These are phyloP conservation scores for Gonatopus flavifemur DNA, from an alignment of 1,140 invertebrate species.

Conservation along the genomic window DNA sequence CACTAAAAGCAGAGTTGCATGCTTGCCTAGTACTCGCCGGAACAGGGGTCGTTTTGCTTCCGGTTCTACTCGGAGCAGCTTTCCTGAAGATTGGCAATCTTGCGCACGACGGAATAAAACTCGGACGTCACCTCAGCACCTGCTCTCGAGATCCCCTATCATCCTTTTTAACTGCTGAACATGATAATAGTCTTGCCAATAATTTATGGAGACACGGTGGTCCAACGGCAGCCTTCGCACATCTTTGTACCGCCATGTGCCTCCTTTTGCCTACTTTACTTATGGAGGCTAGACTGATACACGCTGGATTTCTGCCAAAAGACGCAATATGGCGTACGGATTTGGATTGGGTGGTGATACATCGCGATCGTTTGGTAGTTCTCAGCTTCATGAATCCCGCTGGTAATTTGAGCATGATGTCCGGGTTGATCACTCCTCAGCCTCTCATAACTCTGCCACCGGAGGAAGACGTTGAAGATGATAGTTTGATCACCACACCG, in stretches of 20 bases:
- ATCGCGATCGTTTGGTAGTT: conserved; percentile 71
- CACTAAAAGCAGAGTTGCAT: conserved; percentile 67
- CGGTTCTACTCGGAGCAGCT: conserved; percentile 73
- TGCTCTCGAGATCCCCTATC: conserved; percentile 66
- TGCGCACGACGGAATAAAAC: conserved; percentile 80
- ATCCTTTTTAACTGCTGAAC: conserved; percentile 49
- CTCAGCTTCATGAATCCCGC: conserved; percentile 69
- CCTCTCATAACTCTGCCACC: conserved; percentile 41
- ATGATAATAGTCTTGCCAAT: conserved; percentile 52
- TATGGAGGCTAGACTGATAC: conserved; percentile 79
- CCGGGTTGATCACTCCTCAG: conserved; percentile 39
- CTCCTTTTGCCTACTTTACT: conserved; percentile 79
- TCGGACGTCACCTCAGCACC: conserved; percentile 68
- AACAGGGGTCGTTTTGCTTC: conserved; percentile 73
- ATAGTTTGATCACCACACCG: conserved; percentile 13
- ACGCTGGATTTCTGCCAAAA: conserved; percentile 77
- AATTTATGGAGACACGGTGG: conserved; percentile 78
- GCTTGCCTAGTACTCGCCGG: conserved; percentile 66
- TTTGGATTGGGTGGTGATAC: conserved; percentile 74
- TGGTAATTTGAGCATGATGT: conserved; percentile 42
- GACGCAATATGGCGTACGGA: conserved; percentile 81
- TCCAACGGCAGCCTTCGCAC: conserved; percentile 77
- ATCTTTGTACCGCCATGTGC: conserved; percentile 78
- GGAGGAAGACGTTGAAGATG: conserved; percentile 30
- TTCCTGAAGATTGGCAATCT: conserved; percentile 79